Evolutionary conservation across 2,888 invertebrate genomes (phyloP).

Genomic region (Rotaria macrura): DNA sequence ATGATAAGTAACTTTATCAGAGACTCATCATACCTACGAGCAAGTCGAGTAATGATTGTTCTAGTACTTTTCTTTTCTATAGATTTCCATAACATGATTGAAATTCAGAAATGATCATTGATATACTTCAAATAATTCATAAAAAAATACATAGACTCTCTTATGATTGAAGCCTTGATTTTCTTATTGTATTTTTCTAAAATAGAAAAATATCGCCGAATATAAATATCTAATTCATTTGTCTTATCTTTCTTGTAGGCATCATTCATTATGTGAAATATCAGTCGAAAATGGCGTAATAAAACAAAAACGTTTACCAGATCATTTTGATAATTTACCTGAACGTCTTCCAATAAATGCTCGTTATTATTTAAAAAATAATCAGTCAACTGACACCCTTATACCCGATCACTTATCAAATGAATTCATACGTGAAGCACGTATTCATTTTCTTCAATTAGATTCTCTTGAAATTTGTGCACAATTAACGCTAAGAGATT

Average conservation of each 20-base stretch:
- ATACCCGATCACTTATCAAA: conserved; percentile 54
- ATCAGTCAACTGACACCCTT: conserved; percentile 51
- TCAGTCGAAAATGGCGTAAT: conserved; percentile 82
- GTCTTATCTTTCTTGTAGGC: conserved; percentile 51
- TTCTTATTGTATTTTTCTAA: too few species aligned
- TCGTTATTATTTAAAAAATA: conserved; percentile 85
- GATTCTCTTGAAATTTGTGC: conserved; percentile 91
- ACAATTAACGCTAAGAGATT: conserved; percentile 86
- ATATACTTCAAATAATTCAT: too few species aligned
- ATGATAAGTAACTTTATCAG: too few species aligned
- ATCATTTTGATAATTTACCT: conserved; percentile 84
- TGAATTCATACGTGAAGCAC: conserved; percentile 72
- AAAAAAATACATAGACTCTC: too few species aligned
- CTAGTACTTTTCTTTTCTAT: too few species aligned
- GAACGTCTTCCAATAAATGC: conserved; percentile 72
- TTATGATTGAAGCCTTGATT: too few species aligned
- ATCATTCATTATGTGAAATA: conserved; percentile 87
- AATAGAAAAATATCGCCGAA: too few species aligned
- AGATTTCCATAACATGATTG: too few species aligned
- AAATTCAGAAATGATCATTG: too few species aligned
- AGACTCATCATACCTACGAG: too few species aligned
- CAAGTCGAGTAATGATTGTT: too few species aligned
- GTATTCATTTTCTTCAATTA: conserved; percentile 56
- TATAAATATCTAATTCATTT: too few species aligned
- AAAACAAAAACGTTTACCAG: conserved; percentile 84